These are phyloP conservation scores for Scotopteryx bipunctaria DNA, from an alignment of 2,888 invertebrate genomes.

Conservation along the genomic window DNA sequence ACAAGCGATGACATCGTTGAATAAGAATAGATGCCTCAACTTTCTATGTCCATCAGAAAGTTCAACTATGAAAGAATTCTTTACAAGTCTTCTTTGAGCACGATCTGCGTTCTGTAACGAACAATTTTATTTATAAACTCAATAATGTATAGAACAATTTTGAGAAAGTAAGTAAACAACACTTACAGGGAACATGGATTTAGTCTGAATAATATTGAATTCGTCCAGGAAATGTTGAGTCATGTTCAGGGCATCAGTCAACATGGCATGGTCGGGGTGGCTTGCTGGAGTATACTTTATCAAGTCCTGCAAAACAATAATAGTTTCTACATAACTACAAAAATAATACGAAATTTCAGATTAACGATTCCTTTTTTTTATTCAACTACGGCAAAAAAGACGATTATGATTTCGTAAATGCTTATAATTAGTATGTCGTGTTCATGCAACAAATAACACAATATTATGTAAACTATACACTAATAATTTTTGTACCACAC, in stretches of 20 bases:
- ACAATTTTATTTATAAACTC: too few relatives aligned
- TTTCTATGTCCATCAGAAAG: constrained; percentile 94
- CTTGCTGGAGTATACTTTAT: constrained; percentile 90
- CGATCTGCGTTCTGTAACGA: constrained; percentile 87
- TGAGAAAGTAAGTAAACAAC: neutral
- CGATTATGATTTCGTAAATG: too few relatives aligned
- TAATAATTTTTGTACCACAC: too few relatives aligned
- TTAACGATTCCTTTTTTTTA: too few relatives aligned
- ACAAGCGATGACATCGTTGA: constrained; percentile 97
- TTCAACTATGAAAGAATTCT: constrained; percentile 97
- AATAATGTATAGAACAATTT: too few relatives aligned
- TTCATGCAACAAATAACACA: too few relatives aligned
- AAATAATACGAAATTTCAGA: too few relatives aligned
- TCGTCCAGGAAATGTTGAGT: constrained; percentile 96
- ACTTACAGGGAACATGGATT: constrained; percentile 91
- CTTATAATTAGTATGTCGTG: too few relatives aligned
- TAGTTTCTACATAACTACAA: too few relatives aligned
- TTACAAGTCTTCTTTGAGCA: constrained; percentile 93
- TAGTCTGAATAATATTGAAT: constrained; percentile 93
- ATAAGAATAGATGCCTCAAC: constrained; percentile 95
- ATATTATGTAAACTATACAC: too few relatives aligned
- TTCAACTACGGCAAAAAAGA: too few relatives aligned
- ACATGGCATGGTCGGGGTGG: constrained; percentile 90
- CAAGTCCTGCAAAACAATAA: constrained; percentile 86
- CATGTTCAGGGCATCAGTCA: constrained; percentile 91